Evolutionary conservation across 2,888 invertebrate species (phyloP).

Genomic region (Andrena bucephala): DNA sequence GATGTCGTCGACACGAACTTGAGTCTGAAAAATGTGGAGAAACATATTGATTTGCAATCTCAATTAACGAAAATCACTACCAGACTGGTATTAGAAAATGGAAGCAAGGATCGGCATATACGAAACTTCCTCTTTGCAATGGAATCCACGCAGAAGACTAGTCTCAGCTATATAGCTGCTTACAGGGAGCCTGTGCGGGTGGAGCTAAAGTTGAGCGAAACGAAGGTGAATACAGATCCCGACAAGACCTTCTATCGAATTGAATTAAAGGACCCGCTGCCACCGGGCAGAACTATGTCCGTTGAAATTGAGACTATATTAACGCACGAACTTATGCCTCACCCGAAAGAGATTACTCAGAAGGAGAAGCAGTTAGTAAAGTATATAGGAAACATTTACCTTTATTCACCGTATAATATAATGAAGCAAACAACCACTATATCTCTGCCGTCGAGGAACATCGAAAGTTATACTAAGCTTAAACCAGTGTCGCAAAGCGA

Average conservation of each 20-base stretch:
- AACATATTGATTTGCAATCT: conserved; percentile 94
- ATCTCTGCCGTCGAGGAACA: conserved; percentile 90
- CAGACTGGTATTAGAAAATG: conserved; percentile 94
- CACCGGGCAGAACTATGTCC: conserved; percentile 87
- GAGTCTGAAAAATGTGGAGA: conserved; percentile 92
- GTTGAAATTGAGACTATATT: conserved; percentile 91
- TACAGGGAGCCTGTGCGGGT: conserved; percentile 82
- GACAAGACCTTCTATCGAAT: conserved; percentile 87
- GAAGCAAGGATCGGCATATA: conserved; percentile 89
- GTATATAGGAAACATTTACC: conserved; percentile 93
- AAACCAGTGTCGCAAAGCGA: conserved; percentile 93
- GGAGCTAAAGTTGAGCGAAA: conserved; percentile 83
- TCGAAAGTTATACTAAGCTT: conserved; percentile 93
- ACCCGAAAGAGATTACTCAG: conserved; percentile 95
- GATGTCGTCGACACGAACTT: conserved; percentile 85
- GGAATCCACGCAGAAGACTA: conserved; percentile 88
- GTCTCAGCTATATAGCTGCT: conserved; percentile 91
- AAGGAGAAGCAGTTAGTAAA: conserved; percentile 97
- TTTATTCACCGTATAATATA: conserved; percentile 93
- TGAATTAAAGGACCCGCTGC: conserved; percentile 88
- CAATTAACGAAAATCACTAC: conserved; percentile 94
- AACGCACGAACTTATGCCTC: conserved; percentile 92
- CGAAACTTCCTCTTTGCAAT: conserved; percentile 90
- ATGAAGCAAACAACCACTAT: conserved; percentile 93
- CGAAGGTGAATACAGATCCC: conserved; percentile 85